A percentile compares a stretch with the other conserved stretches of the same genome.
phyloP scores from a whole-genome alignment of 2,888 invertebrate species.

The Loripinus fragilis region DNA sequence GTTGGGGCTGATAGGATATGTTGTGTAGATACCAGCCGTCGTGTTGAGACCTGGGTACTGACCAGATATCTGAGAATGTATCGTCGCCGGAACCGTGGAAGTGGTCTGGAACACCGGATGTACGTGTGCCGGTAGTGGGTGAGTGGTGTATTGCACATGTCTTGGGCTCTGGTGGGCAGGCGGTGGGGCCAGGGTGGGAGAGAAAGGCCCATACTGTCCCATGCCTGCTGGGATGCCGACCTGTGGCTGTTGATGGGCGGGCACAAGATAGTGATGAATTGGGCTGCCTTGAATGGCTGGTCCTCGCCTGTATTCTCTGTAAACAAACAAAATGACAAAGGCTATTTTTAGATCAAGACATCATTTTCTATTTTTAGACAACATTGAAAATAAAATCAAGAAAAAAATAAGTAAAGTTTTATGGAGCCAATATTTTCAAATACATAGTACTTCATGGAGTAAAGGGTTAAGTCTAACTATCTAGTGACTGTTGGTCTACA shows the following conservation, averaged over 20 bases:
- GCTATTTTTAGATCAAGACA: too few species aligned
- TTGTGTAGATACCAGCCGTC: slow-evolving; percentile 87
- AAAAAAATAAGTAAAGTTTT: too few species aligned
- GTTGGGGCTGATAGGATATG: slow-evolving; percentile 88
- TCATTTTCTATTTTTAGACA: too few species aligned
- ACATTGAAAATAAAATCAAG: too few species aligned
- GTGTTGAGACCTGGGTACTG: slow-evolving; percentile 87
- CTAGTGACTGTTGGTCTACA: too few species aligned
- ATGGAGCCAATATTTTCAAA: too few species aligned
- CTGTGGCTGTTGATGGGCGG: slow-evolving; percentile 81
- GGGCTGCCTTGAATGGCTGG: slow-evolving; percentile 73
- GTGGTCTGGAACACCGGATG: slow-evolving; percentile 83
- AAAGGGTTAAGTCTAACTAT: too few species aligned
- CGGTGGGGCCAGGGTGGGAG: slow-evolving; percentile 88
- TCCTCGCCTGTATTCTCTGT: slow-evolving; percentile 86
- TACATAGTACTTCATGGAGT: too few species aligned
- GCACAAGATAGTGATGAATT: slow-evolving; percentile 82
- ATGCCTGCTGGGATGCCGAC: slow-evolving; percentile 75
- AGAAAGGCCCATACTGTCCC: slow-evolving; percentile 78
- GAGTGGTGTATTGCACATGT: slow-evolving; percentile 86
- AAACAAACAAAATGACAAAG: slow-evolving; percentile 32
- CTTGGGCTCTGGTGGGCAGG: slow-evolving; percentile 91
- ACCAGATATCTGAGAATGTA: slow-evolving; percentile 75
- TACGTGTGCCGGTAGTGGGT: slow-evolving; percentile 92
- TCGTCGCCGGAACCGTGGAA: slow-evolving; percentile 66